Percentiles rank a stretch among this genome's conserved stretches.
Conservation (phyloP, 2,888 invertebrate genomes). For the Phortica okadai region DNA sequence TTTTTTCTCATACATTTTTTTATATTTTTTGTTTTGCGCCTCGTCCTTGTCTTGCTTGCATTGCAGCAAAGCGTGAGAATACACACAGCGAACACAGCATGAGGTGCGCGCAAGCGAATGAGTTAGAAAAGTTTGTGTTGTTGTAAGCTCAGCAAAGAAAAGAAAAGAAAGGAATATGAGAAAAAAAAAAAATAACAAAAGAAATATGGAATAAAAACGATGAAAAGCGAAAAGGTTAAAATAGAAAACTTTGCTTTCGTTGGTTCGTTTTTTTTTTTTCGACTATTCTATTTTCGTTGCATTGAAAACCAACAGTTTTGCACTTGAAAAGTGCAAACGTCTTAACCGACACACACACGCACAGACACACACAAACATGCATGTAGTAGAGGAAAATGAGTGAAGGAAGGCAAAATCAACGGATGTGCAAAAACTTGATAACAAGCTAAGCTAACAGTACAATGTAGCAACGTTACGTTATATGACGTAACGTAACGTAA, state of each 20-base stretch:
- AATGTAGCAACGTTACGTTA: background rate
- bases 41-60: no score
- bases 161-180: background rate
- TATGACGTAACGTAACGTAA: no score
- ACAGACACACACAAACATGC: background rate
- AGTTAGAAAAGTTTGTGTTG: no score
- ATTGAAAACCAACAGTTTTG: constrained; percentile 55
- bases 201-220: background rate
- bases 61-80: no score
- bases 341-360: background rate
- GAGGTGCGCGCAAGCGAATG: background rate
- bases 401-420: background rate
- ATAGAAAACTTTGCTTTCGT: constrained; percentile 41
- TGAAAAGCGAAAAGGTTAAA: constrained; percentile 41
- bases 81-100: background rate
- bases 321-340: constrained; percentile 49
- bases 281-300: background rate
- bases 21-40: no score
- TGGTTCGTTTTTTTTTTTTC: background rate
- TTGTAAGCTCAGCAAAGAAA: background rate
- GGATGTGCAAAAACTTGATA: background rate
- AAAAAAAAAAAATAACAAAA: background rate
- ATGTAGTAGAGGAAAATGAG: background rate
- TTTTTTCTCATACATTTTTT: background rate
- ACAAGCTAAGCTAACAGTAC: no score